phyloP scores from a whole-genome alignment of 1,140 invertebrate genomes.

The Drosophila santomea region DNA sequence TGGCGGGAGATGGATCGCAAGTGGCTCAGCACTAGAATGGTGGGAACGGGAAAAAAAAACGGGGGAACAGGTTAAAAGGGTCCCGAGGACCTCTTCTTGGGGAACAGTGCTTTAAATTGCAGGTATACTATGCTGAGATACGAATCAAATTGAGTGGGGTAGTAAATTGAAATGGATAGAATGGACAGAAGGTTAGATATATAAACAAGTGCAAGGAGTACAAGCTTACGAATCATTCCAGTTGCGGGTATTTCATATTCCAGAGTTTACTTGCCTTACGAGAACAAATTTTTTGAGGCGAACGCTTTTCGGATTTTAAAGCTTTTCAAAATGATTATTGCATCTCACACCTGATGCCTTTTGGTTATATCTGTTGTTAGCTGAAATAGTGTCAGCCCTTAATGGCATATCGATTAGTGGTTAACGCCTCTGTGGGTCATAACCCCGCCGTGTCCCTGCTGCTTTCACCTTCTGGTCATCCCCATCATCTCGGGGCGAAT shows the following conservation, averaged over 20 bases:
- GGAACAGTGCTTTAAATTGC: conserved; percentile 50
- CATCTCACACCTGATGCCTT: too few species aligned
- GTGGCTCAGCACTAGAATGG: conserved; percentile 10
- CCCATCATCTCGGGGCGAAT: conserved; percentile 15
- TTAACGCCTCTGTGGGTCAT: conserved; percentile 38
- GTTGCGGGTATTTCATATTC: too few species aligned
- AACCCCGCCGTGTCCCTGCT: conserved; percentile 1
- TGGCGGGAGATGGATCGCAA: conserved; percentile 20
- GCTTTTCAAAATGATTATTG: neutral
- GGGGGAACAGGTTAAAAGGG: conserved; percentile 34
- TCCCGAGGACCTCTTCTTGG: conserved; percentile 17
- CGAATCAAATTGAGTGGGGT: neutral
- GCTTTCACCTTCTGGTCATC: conserved; percentile 27
- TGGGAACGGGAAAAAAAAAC: conserved; percentile 15
- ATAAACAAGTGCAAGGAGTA: neutral
- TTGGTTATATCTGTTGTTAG: neutral
- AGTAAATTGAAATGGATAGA: neutral
- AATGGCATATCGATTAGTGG: conserved; percentile 73
- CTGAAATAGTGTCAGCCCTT: conserved; percentile 16
- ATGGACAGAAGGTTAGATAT: neutral
- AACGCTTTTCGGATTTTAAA: too few species aligned
- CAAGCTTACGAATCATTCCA: too few species aligned
- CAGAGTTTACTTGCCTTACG: too few species aligned
- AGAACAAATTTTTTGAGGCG: too few species aligned
- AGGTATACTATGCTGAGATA: conserved; percentile 45